These are phyloP conservation scores for Caenorhabditis imperialis DNA, from an alignment of 2,888 invertebrate genomes.

Conservation along the genomic window DNA sequence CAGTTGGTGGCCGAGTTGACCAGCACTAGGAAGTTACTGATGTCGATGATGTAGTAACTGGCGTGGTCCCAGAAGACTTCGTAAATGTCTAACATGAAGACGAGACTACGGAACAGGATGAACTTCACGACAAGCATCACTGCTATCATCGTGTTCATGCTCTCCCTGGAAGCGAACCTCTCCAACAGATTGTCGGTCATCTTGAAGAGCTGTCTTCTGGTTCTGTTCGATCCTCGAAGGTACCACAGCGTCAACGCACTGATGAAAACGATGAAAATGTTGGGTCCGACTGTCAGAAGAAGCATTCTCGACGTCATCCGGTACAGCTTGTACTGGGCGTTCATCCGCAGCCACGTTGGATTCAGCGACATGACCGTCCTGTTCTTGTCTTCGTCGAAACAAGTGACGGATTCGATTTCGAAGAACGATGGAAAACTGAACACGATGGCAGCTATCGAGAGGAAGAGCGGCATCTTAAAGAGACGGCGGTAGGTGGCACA, in stretches of 20 bases:
- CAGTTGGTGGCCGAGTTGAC: constrained; percentile 76
- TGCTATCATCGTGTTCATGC: constrained; percentile 72
- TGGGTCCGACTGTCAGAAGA: constrained; percentile 72
- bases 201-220: constrained; percentile 70
- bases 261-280: constrained; percentile 67
- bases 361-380: constrained; percentile 49
- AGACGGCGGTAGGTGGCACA: constrained; percentile 69
- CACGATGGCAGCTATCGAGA: constrained; percentile 65
- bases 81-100: constrained; percentile 71
- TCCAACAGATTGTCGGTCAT: constrained; percentile 72
- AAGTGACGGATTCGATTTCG: constrained; percentile 61
- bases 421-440: constrained; percentile 74
- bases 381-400: constrained; percentile 25
- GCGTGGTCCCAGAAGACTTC: constrained; percentile 64
- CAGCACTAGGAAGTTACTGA: constrained; percentile 71
- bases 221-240: constrained; percentile 71
- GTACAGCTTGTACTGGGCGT: constrained; percentile 66
- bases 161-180: constrained; percentile 67
- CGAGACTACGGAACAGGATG: constrained; percentile 69
- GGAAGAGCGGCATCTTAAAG: constrained; percentile 65
- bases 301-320: constrained; percentile 72
- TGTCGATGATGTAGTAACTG: constrained; percentile 62
- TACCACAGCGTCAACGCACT: constrained; percentile 67
- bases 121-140: constrained; percentile 73
- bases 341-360: constrained; percentile 61